A percentile compares a stretch with the other conserved stretches of the same genome.
Evolutionary conservation across 1,140 invertebrate species (phyloP).

Genomic region (Philotrypesis tridentata): DNA sequence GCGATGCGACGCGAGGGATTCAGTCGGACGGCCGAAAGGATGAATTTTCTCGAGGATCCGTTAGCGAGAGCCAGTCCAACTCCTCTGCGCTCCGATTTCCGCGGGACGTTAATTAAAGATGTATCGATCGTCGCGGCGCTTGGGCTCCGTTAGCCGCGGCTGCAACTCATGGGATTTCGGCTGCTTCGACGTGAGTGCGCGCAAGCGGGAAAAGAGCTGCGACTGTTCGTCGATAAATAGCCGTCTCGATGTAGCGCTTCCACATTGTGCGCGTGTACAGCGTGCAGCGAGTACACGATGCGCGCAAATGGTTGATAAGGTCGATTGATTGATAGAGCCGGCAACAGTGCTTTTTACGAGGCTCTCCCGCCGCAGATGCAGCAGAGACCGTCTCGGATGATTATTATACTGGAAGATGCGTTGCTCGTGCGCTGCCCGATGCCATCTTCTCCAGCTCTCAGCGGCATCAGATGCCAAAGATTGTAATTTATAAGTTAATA

Average conservation of each 20-base stretch:
- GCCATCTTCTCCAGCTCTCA: background rate
- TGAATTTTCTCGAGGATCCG: conserved; percentile 60
- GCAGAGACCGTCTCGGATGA: background rate
- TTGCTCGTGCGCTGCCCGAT: background rate
- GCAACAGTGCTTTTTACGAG: background rate
- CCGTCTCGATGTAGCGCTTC: background rate
- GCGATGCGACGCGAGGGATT: conserved; percentile 56
- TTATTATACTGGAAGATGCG: background rate
- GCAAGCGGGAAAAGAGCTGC: background rate
- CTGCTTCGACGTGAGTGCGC: background rate
- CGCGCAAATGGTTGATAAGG: background rate
- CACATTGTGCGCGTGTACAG: background rate
- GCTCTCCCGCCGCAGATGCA: background rate
- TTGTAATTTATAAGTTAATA: conserved; percentile 33
- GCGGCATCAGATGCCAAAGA: background rate
- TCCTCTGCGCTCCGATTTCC: conserved; percentile 43
- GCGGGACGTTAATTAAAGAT: conserved; percentile 46
- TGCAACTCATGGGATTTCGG: no score
- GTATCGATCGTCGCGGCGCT: conserved; percentile 27
- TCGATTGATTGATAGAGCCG: conserved; percentile 14
- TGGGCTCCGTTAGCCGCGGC: conserved; percentile 35
- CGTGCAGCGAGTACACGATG: background rate
- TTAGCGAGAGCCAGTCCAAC: conserved; percentile 29
- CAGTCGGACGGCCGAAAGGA: conserved; percentile 63
- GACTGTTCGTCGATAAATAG: background rate